Percentiles rank a stretch among this genome's conserved stretches.
Evolutionary conservation across 2,113 vertebrate genomes (phyloP).

Genomic region (Syngnathus floridae): DNA sequence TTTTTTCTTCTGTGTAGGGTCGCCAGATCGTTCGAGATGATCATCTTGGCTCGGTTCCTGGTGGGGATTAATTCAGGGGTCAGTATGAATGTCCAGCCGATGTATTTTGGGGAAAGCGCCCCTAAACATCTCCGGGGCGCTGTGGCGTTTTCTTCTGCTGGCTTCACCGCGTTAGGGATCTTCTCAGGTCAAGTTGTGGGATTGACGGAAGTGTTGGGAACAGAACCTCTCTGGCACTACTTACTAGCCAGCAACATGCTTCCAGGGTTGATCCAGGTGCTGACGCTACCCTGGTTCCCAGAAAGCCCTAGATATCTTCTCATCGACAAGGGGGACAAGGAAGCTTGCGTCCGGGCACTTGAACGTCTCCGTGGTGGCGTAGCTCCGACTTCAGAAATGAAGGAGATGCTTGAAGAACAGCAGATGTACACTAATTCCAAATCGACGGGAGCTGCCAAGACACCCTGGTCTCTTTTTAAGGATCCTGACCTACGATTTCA

Average conservation of each 20-base stretch:
- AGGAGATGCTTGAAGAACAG: constrained; percentile 78
- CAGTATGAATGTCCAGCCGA: constrained; percentile 85
- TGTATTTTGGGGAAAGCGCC: constrained; percentile 87
- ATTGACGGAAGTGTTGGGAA: constrained; percentile 78
- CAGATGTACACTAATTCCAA: constrained; percentile 45
- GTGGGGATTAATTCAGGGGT: constrained; percentile 79
- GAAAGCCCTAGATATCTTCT: constrained; percentile 87
- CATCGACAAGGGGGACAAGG: constrained; percentile 77
- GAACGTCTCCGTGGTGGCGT: constrained; percentile 65
- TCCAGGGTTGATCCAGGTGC: constrained; percentile 77
- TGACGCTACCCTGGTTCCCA: constrained; percentile 78
- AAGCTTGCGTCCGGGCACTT: constrained; percentile 76
- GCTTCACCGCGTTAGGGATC: constrained; percentile 81
- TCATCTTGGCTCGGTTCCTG: constrained; percentile 77
- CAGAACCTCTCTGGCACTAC: constrained; percentile 76
- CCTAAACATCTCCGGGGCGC: constrained; percentile 78
- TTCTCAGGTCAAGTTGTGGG: constrained; percentile 80
- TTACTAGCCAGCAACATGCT: constrained; percentile 80
- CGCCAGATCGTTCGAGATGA: constrained; percentile 81
- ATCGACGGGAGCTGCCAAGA: constrained; percentile 26
- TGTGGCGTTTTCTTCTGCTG: constrained; percentile 78
- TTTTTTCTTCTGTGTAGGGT: constrained; percentile 71
- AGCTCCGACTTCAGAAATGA: constrained; percentile 71
- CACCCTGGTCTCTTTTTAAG: constrained; percentile 69
- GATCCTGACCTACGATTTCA: constrained; percentile 65